These are phyloP conservation scores for Oryzias javanicus DNA, from an alignment of 2,113 vertebrate species.

Conservation along the genomic window DNA sequence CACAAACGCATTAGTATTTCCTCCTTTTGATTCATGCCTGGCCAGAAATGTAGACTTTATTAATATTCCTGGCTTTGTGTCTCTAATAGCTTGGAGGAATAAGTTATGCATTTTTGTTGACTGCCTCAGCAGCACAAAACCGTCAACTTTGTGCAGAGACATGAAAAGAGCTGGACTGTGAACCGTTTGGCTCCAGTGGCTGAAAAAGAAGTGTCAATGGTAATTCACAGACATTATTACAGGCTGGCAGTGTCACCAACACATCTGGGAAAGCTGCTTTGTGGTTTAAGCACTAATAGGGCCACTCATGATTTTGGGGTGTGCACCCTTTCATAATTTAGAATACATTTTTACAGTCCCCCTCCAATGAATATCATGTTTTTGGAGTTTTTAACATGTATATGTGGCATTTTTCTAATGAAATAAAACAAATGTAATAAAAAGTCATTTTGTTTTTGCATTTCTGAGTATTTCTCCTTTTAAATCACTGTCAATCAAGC, in stretches of 20 bases:
- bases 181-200: slow-evolving; percentile 42
- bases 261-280: slow-evolving; percentile 69
- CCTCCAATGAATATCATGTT: not conserved
- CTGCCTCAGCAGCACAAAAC: slow-evolving; percentile 35
- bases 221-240: slow-evolving; percentile 42
- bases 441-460: no score
- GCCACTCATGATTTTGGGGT: slow-evolving; percentile 45
- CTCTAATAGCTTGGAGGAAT: slow-evolving; percentile 55
- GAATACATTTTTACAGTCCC: slow-evolving; percentile 57
- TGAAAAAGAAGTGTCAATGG: slow-evolving; percentile 47
- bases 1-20: slow-evolving; percentile 32
- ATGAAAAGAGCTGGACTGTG: slow-evolving; percentile 40
- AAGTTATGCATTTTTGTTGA: slow-evolving; percentile 57
- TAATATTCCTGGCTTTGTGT: slow-evolving; percentile 68
- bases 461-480: no score
- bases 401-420: no score
- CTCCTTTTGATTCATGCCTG: slow-evolving; percentile 66
- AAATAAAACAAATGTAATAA: no score
- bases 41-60: slow-evolving; percentile 70
- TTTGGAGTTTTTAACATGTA: slow-evolving; percentile 23
- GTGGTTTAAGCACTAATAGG: slow-evolving; percentile 58
- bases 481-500: no score
- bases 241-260: slow-evolving; percentile 53
- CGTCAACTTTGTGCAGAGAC: slow-evolving; percentile 41
- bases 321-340: slow-evolving; percentile 45